A percentile compares a stretch with the other conserved stretches of the same genome.
Evolutionary conservation across 2,113 vertebrate genomes (phyloP).

Genomic region (Jacana jacana): DNA sequence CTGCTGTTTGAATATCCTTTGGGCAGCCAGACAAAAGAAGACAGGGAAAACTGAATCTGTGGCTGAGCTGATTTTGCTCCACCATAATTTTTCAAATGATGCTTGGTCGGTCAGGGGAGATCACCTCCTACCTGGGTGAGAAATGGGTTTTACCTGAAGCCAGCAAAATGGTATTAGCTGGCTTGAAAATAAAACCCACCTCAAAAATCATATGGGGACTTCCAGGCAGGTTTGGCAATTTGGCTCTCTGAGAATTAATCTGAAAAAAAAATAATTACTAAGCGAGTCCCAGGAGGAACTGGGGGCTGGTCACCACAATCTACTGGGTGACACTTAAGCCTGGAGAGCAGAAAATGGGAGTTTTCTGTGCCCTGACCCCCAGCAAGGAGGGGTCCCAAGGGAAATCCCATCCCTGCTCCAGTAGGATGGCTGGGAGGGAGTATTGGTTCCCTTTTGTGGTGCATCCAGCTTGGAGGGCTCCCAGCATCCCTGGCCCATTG

Average conservation of each 20-base stretch:
- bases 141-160: background rate
- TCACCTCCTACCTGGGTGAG: background rate
- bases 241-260: background rate
- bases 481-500: background rate
- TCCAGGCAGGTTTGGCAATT: background rate
- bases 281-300: background rate
- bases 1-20: background rate
- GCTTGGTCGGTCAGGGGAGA: too few relatives aligned
- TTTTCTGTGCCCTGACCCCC: background rate
- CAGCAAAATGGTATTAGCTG: accelerated
- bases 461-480: background rate
- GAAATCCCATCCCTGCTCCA: background rate
- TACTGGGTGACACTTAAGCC: background rate
- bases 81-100: accelerated
- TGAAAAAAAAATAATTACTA: background rate
- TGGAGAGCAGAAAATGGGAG: background rate
- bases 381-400: background rate
- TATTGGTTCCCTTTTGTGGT: background rate
- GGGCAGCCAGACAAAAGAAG: background rate
- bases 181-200: background rate
- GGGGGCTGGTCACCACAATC: background rate
- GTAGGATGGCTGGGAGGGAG: background rate
- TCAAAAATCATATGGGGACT: background rate
- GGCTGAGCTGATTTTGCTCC: background rate
- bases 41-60: background rate